A percentile compares a stretch with the other conserved stretches of the same genome.
Conservation (phyloP, 2,888 invertebrate species). For the Drosophila niveifrons region DNA sequence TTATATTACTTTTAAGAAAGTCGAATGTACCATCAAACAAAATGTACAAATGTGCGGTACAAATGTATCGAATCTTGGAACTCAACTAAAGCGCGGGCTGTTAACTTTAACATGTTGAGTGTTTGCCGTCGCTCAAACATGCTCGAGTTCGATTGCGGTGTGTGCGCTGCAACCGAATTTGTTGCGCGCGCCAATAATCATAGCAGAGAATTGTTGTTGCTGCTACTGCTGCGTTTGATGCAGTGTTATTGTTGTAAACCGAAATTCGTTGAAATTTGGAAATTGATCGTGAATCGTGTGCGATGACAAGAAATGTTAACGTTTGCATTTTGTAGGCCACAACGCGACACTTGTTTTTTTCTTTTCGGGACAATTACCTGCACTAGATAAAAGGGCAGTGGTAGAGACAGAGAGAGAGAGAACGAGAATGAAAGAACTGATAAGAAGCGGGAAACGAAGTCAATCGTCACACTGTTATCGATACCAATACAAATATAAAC, state of each 20-base stretch:
- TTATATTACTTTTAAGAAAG: no score
- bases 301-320: conserved; percentile 38
- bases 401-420: neutral
- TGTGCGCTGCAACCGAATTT: neutral
- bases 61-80: no score
- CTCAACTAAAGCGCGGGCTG: neutral
- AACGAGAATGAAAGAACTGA: conserved; percentile 19
- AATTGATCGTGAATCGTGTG: conserved; percentile 42
- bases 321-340: conserved; percentile 47
- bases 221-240: neutral
- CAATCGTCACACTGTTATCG: conserved; percentile 55
- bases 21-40: no score
- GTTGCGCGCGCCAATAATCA: conserved; percentile 32
- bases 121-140: conserved; percentile 13
- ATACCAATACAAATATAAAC: conserved; percentile 34
- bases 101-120: conserved; percentile 7
- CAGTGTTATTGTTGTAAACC: conserved; percentile 13
- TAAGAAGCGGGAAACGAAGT: conserved; percentile 43
- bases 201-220: conserved; percentile 29
- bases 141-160: conserved; percentile 28
- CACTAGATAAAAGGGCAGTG: conserved; percentile 27
- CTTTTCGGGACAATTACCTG: conserved; percentile 27
- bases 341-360: conserved; percentile 27
- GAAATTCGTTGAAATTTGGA: conserved; percentile 51
- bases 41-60: no score